Conservation (phyloP, 2,888 invertebrate genomes). For the Mantis religiosa region DNA sequence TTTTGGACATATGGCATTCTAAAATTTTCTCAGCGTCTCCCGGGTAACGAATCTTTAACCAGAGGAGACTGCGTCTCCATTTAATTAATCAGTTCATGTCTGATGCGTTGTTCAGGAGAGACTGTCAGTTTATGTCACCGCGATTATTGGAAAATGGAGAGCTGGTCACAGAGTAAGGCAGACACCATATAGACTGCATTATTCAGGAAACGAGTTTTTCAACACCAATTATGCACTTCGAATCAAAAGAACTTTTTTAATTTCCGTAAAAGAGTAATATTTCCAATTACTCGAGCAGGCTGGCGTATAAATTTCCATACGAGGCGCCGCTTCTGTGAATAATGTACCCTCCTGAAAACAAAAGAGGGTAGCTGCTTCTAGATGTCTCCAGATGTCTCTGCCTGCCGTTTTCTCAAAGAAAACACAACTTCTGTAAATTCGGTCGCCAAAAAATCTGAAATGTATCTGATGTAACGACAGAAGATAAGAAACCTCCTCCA, state of each 20-base stretch:
- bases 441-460: too few species aligned
- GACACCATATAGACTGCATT: not conserved
- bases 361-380: not conserved
- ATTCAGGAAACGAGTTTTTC: not conserved
- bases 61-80: too few species aligned
- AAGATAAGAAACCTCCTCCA: too few species aligned
- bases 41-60: too few species aligned
- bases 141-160: not conserved
- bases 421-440: too few species aligned
- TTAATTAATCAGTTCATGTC: too few species aligned
- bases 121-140: too few species aligned
- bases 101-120: too few species aligned
- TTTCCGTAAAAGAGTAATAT: conserved; percentile 24
- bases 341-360: not conserved
- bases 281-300: conserved; percentile 20
- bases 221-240: conserved; percentile 18
- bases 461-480: too few species aligned
- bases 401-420: too few species aligned
- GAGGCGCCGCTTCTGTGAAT: not conserved
- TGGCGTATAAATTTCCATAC: conserved; percentile 18
- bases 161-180: not conserved
- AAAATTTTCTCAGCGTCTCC: too few species aligned
- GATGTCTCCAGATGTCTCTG: not conserved
- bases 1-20: too few species aligned
- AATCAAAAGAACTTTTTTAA: conserved; percentile 26